Base-by-base conservation (phyloP, 2,888 invertebrate species). In the Leptinotarsa juncta region DNA sequence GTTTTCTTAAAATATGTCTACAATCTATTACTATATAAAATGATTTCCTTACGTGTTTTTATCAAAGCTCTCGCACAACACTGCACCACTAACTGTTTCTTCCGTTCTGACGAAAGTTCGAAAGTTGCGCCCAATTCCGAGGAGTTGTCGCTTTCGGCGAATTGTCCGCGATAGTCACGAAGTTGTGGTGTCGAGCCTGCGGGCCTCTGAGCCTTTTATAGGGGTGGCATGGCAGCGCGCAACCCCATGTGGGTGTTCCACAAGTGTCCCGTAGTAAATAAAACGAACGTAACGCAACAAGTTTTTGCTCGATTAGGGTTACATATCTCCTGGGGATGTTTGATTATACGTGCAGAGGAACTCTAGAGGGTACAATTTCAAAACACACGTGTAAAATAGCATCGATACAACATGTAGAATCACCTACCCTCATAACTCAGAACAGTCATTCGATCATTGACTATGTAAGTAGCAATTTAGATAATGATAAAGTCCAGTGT, bases 161-260 rank as follows among this genome's bases (percentile, higher is more conserved):
- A 55, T 68, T 42, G 67, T 23, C 32, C 53, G 68, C 23, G 26
- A 20, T n/a, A 68, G 55, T 55, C n/a, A 48, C 69, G 65, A 73
- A 70, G 70, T 76, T 78, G 77, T 81, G 79, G 77, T 75, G 68
- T 74, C 70, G 57, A 48, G 23, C 57, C 32, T 48, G 20, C 69
- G 57, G 16, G 18, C 14, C 48, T n/a, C 62, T 32, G n/a, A 18
- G 16, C 73, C 81, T 81, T 81, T 80, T 82, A 82, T 81, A 82
- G 78, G 70, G 70, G 71, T 75, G 73, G 76, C 77, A 78, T 78
- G 77, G 70, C 66, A 50, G 75, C 78, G 79, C 75, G 79, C 69
- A 60, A 74, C 53, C 72, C 78, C 77, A 80, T 80, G 83, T 83
- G 82, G 83, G 83, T 81, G 82, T 78, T 69, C 72, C 71, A 75